These are phyloP conservation scores for Ceratotherium simum DNA, from an alignment of 2,113 vertebrate genomes.

Conservation along the genomic window DNA sequence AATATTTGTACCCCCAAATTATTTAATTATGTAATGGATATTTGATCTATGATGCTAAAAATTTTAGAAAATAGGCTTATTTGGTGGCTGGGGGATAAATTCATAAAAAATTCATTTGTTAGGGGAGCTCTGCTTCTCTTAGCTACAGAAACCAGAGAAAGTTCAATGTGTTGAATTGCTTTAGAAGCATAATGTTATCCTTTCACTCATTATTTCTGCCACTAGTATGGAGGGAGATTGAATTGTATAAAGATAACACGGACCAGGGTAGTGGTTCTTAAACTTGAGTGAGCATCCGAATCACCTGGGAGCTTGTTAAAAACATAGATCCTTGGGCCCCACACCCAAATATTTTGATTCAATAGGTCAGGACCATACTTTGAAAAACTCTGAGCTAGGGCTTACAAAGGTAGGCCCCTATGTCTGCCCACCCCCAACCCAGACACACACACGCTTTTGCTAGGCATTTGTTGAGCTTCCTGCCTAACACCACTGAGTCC, in stretches of 20 bases:
- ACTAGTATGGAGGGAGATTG: neutral
- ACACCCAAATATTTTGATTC: neutral
- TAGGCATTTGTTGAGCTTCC: neutral
- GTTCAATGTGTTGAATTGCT: neutral
- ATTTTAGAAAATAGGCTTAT: conserved; percentile 24
- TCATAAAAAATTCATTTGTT: conserved; percentile 23
- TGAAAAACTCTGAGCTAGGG: neutral
- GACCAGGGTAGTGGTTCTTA: neutral
- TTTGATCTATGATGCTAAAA: neutral
- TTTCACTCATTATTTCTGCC: conserved; percentile 34
- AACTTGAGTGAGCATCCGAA: neutral
- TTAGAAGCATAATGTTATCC: neutral
- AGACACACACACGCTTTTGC: neutral
- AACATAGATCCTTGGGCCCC: neutral
- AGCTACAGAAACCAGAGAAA: neutral
- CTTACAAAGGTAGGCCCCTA: neutral
- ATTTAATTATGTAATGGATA: neutral
- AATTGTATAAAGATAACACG: neutral
- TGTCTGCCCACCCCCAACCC: neutral
- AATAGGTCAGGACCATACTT: neutral
- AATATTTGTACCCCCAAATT: neutral
- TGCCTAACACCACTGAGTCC: neutral
- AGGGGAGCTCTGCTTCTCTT: neutral
- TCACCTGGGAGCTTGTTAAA: neutral
- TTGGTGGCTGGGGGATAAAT: neutral